Base-by-base conservation (phyloP, 2,888 invertebrate genomes). In the Exocentrus adspersus region DNA sequence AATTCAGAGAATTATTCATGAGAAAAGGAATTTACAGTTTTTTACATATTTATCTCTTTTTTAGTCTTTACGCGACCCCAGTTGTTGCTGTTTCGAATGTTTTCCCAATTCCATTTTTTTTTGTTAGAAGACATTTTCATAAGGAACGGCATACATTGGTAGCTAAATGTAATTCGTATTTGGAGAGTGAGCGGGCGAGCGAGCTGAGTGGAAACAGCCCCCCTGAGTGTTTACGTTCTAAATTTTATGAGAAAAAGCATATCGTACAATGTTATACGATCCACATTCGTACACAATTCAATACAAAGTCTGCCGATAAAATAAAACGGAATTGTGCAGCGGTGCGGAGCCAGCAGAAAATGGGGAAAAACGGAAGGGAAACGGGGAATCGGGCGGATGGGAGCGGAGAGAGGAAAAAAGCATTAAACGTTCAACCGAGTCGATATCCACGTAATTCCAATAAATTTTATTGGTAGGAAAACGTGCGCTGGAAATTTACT, bases 391-490 rank as follows among this genome's bases (percentile, higher is more conserved):
- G 46, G 54, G 42, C 59, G 60, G 43, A 58, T 52, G 50, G 60
- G 24, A 32, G 32, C 42, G 50, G 60, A 60, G 60, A 42, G 32
- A 41, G 28, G 37, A 62, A 63, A 60, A 69, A 70, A 70, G 67
- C 73, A 73, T 73, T 73, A 73, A 74, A 72, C 72, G 73, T 73
- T 72, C 71, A 69, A 62, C 73, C 63, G 65, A 72, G 71, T 76
- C 79, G 79, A 81, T 81, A 80, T 80, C 79, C 80, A 80, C 80
- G 80, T 81, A 81, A 80, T 80, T 77, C 79, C 79, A 77, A 80
- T 81, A 81, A 81, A 81, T 80, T 81, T 80, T 80, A 81, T 81
- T 79, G 80, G 78, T 73, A 76, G 74, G 75, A 76, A 77, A 79
- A 81, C 81, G 80, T 80, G 80, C 73, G 74, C 75, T 78, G 76